A percentile compares a stretch with the other conserved stretches of the same genome.
phyloP scores from a whole-genome alignment of 1,140 invertebrate species.

The Cecropterus lyciades region DNA sequence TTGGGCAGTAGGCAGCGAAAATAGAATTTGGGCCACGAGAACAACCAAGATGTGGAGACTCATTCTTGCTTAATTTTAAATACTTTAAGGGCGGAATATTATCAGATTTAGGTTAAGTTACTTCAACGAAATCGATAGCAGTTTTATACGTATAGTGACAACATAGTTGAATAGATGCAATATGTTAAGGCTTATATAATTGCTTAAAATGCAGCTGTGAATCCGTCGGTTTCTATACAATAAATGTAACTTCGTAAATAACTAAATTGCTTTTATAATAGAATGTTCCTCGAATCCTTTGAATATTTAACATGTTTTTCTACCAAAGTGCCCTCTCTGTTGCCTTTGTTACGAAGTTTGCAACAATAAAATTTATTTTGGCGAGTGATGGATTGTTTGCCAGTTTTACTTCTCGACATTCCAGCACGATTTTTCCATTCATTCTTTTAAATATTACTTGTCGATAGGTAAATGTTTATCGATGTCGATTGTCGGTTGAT shows the following conservation, averaged over 20 bases:
- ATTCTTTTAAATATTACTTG: background rate
- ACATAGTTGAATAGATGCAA: background rate
- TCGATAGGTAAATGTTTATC: background rate
- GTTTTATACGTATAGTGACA: background rate
- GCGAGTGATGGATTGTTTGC: constrained; percentile 4
- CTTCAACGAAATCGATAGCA: background rate
- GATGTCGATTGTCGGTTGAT: background rate
- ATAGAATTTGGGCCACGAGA: constrained; percentile 23
- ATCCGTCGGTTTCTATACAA: background rate
- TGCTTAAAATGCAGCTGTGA: too few species aligned
- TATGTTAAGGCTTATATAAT: too few species aligned
- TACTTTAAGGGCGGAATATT: background rate
- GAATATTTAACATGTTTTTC: constrained; percentile 6
- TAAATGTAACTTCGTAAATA: constrained; percentile 2
- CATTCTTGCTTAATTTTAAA: background rate
- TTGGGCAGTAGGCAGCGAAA: constrained; percentile 25
- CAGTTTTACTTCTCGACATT: background rate
- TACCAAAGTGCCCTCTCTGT: constrained; percentile 6
- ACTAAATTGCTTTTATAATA: constrained; percentile 10
- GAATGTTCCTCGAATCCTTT: constrained; percentile 5
- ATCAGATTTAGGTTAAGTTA: constrained; percentile 20
- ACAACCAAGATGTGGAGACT: constrained; percentile 9
- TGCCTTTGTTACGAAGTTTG: constrained; percentile 2
- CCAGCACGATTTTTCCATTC: background rate
- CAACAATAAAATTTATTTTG: constrained; percentile 10